Percentiles rank a stretch among this genome's conserved stretches.
These are phyloP conservation scores for Julus scandinavius DNA, from an alignment of 2,888 invertebrate species.

Conservation along the genomic window DNA sequence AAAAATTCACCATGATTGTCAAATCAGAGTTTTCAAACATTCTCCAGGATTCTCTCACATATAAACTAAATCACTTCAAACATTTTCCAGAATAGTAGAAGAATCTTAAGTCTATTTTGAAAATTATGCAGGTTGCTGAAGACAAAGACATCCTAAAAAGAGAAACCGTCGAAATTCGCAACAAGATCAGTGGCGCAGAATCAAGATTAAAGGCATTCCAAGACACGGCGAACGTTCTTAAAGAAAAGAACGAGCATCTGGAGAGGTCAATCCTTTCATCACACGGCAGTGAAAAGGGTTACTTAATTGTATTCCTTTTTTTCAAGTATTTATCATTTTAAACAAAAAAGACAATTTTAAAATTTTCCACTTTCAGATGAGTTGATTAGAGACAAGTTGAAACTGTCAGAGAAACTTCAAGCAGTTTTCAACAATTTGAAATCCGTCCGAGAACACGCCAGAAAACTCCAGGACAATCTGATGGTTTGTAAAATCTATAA, in stretches of 20 bases:
- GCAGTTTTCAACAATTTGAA: neutral
- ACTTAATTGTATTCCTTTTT: neutral
- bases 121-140: slow-evolving; percentile 6
- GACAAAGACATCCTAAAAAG: slow-evolving; percentile 45
- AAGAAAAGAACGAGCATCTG: slow-evolving; percentile 35
- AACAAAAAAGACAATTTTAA: neutral
- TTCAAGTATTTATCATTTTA: neutral
- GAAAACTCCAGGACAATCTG: neutral
- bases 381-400: neutral
- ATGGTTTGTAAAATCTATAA: neutral
- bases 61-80: neutral
- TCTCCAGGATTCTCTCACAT: neutral
- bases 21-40: neutral
- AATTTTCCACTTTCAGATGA: neutral
- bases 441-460: neutral
- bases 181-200: slow-evolving; percentile 5
- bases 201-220: neutral
- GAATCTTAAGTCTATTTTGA: no score
- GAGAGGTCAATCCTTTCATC: neutral
- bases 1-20: no score
- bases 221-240: neutral
- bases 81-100: neutral
- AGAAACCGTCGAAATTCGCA: slow-evolving; percentile 6
- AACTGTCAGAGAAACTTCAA: neutral
- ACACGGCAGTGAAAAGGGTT: neutral